These are phyloP conservation scores for Tetrapedia diversipes DNA, from an alignment of 2,888 invertebrate species.

Conservation along the genomic window DNA sequence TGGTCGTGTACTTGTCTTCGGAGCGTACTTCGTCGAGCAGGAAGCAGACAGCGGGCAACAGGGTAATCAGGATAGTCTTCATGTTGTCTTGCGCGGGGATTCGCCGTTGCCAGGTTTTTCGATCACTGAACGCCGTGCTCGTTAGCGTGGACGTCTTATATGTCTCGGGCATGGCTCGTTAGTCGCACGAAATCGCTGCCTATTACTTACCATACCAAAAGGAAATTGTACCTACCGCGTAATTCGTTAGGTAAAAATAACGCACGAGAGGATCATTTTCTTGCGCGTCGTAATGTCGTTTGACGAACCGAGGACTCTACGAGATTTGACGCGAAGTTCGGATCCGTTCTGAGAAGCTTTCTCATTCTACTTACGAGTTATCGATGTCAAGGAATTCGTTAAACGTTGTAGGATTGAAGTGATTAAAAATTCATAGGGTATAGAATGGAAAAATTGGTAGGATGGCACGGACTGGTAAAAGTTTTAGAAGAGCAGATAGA, in stretches of 20 bases:
- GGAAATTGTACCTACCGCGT: constrained; percentile 39
- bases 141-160: constrained; percentile 61
- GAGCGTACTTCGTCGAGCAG: constrained; percentile 21
- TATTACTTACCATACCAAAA: constrained; percentile 40
- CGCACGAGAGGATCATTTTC: constrained; percentile 36
- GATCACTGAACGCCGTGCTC: constrained; percentile 54
- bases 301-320: neutral
- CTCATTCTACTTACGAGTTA: neutral
- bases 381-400: too few relatives aligned
- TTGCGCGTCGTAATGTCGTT: neutral
- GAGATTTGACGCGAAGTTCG: neutral
- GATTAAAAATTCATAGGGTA: too few relatives aligned
- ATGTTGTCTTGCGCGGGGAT: constrained; percentile 39
- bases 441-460: neutral
- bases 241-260: constrained; percentile 38
- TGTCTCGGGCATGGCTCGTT: constrained; percentile 61
- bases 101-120: constrained; percentile 27
- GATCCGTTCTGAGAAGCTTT: neutral
- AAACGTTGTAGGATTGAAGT: too few relatives aligned
- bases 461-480: too few relatives aligned
- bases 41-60: constrained; percentile 20
- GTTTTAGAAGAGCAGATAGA: too few relatives aligned
- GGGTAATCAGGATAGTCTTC: constrained; percentile 36
- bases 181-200: constrained; percentile 67
- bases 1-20: constrained; percentile 85